A percentile compares a stretch with the other conserved stretches of the same genome.
These are phyloP conservation scores for Platichthys flesus DNA, from an alignment of 2,113 vertebrate genomes.

Conservation along the genomic window DNA sequence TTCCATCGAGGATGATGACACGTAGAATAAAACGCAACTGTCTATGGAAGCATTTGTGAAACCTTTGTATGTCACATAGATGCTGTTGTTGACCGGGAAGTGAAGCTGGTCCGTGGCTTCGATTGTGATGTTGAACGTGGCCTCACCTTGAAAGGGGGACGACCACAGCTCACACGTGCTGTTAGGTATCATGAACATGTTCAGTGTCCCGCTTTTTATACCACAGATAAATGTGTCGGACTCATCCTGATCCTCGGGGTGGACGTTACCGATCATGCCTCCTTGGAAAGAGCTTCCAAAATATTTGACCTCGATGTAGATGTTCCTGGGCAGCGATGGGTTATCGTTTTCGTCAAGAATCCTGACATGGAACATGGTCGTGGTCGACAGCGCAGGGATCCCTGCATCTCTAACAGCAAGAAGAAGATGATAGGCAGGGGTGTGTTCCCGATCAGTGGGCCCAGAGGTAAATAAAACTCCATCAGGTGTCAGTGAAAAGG, in stretches of 20 bases:
- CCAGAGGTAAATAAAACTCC: constrained; percentile 78
- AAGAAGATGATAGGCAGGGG: constrained; percentile 54
- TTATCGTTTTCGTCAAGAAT: constrained; percentile 84
- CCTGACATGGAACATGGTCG: constrained; percentile 70
- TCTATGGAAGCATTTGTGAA: constrained; percentile 82
- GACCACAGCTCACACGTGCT: constrained; percentile 82
- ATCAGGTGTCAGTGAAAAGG: constrained; percentile 76
- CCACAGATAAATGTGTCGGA: constrained; percentile 76
- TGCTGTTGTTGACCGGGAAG: constrained; percentile 79
- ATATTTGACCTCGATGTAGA: constrained; percentile 84
- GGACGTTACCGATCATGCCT: constrained; percentile 80
- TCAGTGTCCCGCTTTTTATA: constrained; percentile 73
- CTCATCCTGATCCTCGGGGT: constrained; percentile 79
- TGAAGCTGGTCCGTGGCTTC: constrained; percentile 80
- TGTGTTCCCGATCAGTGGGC: constrained; percentile 75
- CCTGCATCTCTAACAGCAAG: constrained; percentile 80
- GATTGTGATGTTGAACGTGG: constrained; percentile 80
- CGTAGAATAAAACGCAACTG: constrained; percentile 80
- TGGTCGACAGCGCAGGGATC: constrained; percentile 76
- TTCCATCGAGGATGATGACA: constrained; percentile 71
- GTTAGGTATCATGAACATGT: constrained; percentile 78
- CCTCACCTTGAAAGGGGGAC: constrained; percentile 78
- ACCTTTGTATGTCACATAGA: constrained; percentile 82
- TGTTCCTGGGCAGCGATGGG: constrained; percentile 70
- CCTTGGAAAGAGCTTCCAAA: constrained; percentile 82